Evolutionary conservation across 2,113 vertebrate species (phyloP), one percentile per base, ranked within the genome.

Genomic region (Fukomys damarensis): DNA sequence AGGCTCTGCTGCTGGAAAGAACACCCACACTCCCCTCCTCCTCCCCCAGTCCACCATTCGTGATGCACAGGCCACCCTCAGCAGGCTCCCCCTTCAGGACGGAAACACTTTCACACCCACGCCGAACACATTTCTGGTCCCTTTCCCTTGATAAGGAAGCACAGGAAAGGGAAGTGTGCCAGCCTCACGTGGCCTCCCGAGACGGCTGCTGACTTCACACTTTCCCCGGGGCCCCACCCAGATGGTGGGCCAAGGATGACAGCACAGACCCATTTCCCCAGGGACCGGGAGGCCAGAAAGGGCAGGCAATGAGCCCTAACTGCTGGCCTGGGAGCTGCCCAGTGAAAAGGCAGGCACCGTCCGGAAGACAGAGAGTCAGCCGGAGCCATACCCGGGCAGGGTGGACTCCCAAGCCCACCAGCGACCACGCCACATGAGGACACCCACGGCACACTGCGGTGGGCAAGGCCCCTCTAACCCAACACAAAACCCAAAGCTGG

Each of bases 131-230:
- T 74, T 38, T 74, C 88, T 70, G 65, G 38, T 59, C 59, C 26
- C 80, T 66, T 85, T 86, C 83, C 86, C 86, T 74, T 8, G 41
- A 63, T 66, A 89, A 96, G 83, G 68, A 89, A 61, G 68, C 82
- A 79, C 54, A 89, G 89, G 96, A 97, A 96, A 52, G 52, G 86
- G 72, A 86, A 86, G 89, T 79, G 70, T 2, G 17, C 32, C 22
- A 46, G 90, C 56, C 90, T 49, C 20, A 41, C 54, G 35, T 4
- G 52, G 49, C 59, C 13, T 26, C 52, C 46, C 32, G 30, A 54
- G 35, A 38, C 12, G 19, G 59, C 38, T 38, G 26, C 35, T 46
- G 56, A 43, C 63, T 5, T 32, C 59, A 35, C 0, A 0, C n/a
- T 79, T 11, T 16, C 54, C 43, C 52, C 26, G 49, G 5, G 20